phyloP scores from a whole-genome alignment of 1,140 invertebrate genomes.

The Pomacea maculata region DNA sequence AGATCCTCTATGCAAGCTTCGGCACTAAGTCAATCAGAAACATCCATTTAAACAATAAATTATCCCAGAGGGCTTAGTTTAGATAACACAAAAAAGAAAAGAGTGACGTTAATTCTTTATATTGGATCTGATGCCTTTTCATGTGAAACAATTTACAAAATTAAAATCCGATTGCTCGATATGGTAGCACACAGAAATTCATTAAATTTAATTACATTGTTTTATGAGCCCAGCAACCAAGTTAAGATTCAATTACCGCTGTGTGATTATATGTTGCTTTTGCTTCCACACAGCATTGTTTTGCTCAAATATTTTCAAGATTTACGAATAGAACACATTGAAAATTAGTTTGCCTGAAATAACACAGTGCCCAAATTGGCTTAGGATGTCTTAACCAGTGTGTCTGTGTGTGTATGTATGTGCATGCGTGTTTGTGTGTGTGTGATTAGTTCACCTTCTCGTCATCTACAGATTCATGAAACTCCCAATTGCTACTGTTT shows the following conservation, averaged over 20 bases:
- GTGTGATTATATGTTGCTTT: neutral
- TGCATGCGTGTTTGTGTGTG: neutral
- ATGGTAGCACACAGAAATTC: no score
- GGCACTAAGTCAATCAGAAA: no score
- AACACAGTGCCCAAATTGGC: neutral
- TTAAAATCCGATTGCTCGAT: no score
- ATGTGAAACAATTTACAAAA: no score
- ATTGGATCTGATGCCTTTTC: no score
- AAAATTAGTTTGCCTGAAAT: neutral
- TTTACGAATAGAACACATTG: neutral
- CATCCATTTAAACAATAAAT: no score
- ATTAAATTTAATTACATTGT: no score
- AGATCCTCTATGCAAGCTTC: no score
- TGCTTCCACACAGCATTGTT: neutral
- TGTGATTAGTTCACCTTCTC: neutral
- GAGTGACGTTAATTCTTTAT: no score
- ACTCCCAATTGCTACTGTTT: neutral
- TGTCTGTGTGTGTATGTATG: constrained; percentile 5
- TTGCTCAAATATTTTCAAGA: neutral
- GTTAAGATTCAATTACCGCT: neutral
- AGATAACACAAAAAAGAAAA: no score
- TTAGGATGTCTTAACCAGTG: neutral
- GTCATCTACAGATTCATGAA: neutral
- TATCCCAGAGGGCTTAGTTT: no score
- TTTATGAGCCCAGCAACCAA: no score